Conservation (phyloP, 2,888 invertebrate species). For the Hoplodrina ambigua region DNA sequence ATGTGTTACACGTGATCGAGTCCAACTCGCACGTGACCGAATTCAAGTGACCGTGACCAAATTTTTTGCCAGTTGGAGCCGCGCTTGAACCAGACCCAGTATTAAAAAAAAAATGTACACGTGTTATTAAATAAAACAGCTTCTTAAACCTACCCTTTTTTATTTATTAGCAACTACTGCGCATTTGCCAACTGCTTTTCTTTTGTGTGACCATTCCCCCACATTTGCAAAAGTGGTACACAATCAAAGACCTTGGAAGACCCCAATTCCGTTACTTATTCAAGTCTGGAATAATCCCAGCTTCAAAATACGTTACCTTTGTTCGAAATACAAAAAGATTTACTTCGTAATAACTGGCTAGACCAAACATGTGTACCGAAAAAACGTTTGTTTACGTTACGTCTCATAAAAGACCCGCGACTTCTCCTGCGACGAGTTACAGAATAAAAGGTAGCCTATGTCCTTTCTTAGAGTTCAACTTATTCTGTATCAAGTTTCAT, state of each 20-base stretch:
- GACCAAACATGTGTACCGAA: too few relatives aligned
- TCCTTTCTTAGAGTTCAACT: too few relatives aligned
- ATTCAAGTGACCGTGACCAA: too few relatives aligned
- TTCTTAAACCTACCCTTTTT: slow-evolving; percentile 34
- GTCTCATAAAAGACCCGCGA: too few relatives aligned
- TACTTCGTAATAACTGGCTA: neutral
- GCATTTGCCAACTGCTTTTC: neutral
- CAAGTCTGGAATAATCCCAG: slow-evolving; percentile 23
- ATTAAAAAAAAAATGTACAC: slow-evolving; percentile 35
- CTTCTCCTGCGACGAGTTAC: too few relatives aligned
- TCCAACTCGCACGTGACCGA: too few relatives aligned
- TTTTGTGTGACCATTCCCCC: slow-evolving; percentile 16
- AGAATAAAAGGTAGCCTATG: too few relatives aligned
- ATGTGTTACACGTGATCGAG: too few relatives aligned
- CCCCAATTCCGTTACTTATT: slow-evolving; percentile 50
- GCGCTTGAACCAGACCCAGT: slow-evolving; percentile 12
- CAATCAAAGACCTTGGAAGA: slow-evolving; percentile 43
- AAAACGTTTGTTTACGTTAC: too few relatives aligned
- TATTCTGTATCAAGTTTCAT: too few relatives aligned
- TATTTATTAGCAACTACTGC: slow-evolving; percentile 14
- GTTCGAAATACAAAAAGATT: slow-evolving; percentile 13
- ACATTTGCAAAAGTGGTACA: slow-evolving; percentile 1
- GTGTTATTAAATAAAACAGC: slow-evolving; percentile 31
- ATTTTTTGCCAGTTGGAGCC: too few relatives aligned
- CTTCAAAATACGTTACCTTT: slow-evolving; percentile 8